phyloP scores from a whole-genome alignment of 2,113 vertebrate species.

The Phodopus roborovskii region DNA sequence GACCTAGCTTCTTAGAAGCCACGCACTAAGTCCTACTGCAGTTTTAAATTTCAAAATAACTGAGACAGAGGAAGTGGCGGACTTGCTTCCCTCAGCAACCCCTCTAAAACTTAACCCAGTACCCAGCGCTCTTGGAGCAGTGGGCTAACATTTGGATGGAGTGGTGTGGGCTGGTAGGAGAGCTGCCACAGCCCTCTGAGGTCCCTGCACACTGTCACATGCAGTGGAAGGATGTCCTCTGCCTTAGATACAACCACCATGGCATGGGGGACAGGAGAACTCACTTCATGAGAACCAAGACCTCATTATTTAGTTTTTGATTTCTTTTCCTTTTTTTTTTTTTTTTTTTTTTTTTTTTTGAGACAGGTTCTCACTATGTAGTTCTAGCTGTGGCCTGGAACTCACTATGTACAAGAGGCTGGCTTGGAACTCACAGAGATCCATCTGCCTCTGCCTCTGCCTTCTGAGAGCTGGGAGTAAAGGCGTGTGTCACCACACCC shows the following conservation, averaged over 20 bases:
- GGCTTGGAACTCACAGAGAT: not conserved
- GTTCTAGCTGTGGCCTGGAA: not conserved
- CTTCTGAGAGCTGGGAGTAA: not conserved
- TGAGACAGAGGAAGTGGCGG: not conserved
- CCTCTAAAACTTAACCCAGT: not conserved
- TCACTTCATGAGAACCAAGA: not conserved
- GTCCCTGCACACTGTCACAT: not conserved
- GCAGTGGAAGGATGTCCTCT: not conserved
- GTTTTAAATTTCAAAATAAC: conserved; percentile 10
- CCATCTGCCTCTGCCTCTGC: not conserved
- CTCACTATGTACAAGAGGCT: not conserved
- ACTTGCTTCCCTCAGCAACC: not conserved
- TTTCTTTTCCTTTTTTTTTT: not conserved
- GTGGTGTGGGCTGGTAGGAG: not conserved
- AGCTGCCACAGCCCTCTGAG: no score
- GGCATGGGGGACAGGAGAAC: not conserved
- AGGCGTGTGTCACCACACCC: not conserved
- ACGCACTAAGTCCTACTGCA: not conserved
- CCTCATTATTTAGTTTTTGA: no score
- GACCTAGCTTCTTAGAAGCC: not conserved
- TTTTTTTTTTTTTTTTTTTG: not conserved
- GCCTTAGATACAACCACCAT: not conserved
- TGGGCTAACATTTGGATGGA: accelerated
- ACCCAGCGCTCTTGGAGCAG: no score
- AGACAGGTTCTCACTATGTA: no score